Evolutionary conservation across 2,113 vertebrate genomes (phyloP), one percentile per base, ranked within the genome.

Genomic region (Tragelaphus scriptus): DNA sequence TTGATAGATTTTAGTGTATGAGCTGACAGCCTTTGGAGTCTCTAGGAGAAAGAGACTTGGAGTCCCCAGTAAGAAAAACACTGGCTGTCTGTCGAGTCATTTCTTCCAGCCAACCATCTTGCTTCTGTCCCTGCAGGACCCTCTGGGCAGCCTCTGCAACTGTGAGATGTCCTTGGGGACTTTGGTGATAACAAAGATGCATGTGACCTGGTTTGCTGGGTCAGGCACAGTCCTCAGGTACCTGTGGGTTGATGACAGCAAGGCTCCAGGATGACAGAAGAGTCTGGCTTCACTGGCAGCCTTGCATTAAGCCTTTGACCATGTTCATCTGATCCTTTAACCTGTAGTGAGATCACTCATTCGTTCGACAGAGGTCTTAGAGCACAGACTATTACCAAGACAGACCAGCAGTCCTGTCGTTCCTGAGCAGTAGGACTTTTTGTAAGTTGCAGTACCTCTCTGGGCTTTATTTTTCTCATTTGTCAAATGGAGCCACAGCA

Each of bases 391-490:
- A 77, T 92, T 75, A 77, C 55, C n/a, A 68, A 79, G 82, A 77
- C 11, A 40, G 40, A 10, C 59, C 19, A 28, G 56, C 81, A 65
- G 86, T 55, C 44, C 53, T 25, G 0, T 77, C 13, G 0, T 55
- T 13, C 44, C 4, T 49, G 85, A 85, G 8, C 14, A 56, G 2
- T 13, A 26, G 7, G 51, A 81, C 16, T 12, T 23, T 56, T 51
- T 2, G 53, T 40, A 87, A 26, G 32, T 49, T 44, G 36, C 16
- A 36, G 21, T 79, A 71, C 59, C 44, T 75, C 36, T n/a, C n/a
- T 32, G 30, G 65, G 49, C 21, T 90, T 79, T 80, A 65, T 86
- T 77, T 40, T 97, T 44, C 47, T 92, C 61, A 16, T 49, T 58
- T 77, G n/a, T 75, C 75, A 53, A 14, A 26, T 15, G 32, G 32